These are phyloP conservation scores for Cervus canadensis DNA, from an alignment of 2,113 vertebrate species.

Conservation along the genomic window DNA sequence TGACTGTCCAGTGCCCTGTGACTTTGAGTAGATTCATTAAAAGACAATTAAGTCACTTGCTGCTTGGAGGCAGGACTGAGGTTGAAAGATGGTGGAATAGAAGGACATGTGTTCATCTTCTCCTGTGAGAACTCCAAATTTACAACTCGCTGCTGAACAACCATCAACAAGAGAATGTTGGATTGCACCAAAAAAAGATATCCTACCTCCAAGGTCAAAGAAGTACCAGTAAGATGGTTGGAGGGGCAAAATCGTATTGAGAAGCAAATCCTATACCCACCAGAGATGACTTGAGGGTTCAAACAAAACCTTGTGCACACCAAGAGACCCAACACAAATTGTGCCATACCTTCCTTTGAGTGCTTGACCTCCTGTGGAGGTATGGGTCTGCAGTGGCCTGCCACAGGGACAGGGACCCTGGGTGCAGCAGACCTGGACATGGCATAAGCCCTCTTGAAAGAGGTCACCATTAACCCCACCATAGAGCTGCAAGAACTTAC, in stretches of 20 bases:
- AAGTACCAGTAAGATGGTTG: neutral
- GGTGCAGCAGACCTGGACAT: neutral
- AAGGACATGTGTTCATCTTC: neutral
- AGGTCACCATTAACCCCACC: neutral
- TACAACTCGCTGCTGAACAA: neutral
- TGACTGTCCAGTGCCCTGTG: fast-evolving
- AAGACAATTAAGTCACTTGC: neutral
- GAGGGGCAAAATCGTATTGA: neutral
- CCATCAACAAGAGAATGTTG: neutral
- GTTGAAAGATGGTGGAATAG: neutral
- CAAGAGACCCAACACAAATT: neutral
- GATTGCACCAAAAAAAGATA: neutral
- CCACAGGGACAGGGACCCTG: neutral
- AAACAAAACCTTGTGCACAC: neutral
- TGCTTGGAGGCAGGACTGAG: neutral
- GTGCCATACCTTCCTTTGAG: neutral
- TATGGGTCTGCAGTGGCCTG: neutral
- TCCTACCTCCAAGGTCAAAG: neutral
- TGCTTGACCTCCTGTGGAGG: neutral
- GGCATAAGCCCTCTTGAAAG: neutral
- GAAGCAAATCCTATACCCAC: neutral
- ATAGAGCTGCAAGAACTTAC: neutral
- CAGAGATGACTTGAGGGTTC: neutral
- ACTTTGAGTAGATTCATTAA: neutral
- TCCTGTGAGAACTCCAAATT: neutral